Conservation (phyloP, 1,140 invertebrate species). For the Delia radicum region DNA sequence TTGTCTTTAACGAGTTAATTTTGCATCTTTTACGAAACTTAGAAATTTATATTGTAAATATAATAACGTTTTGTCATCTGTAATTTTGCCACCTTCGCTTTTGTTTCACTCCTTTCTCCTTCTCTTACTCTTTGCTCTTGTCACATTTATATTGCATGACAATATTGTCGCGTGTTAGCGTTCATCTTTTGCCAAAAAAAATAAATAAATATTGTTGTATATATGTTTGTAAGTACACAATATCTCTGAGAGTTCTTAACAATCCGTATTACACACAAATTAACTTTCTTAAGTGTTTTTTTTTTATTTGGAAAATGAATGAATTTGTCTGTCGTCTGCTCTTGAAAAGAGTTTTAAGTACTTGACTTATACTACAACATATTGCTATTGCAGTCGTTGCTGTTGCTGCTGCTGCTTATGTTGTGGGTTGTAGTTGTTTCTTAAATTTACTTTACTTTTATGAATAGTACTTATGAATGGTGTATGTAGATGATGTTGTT, state of each 20-base stretch:
- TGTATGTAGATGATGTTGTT: too few species aligned
- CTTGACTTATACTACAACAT: background rate
- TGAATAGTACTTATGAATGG: too few species aligned
- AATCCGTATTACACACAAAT: conserved; percentile 13
- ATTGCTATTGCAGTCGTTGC: background rate
- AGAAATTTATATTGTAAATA: too few species aligned
- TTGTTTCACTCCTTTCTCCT: background rate
- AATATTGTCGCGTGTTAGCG: conserved; percentile 13
- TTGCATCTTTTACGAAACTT: too few species aligned
- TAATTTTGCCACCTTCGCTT: background rate
- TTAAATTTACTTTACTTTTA: too few species aligned
- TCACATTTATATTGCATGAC: background rate
- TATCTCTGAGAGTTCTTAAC: conserved; percentile 1
- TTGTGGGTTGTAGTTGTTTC: background rate
- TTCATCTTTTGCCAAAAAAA: background rate
- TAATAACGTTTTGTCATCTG: background rate
- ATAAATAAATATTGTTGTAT: background rate
- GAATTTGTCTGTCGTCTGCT: conserved; percentile 13
- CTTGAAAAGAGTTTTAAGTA: background rate
- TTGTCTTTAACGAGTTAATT: too few species aligned
- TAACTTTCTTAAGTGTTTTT: conserved; percentile 21
- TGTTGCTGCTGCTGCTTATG: background rate
- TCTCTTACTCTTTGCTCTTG: background rate
- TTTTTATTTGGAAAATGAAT: background rate
- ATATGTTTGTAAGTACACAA: background rate